Evolutionary conservation across 2,797 vertebrate genomes (phyloP), one percentile per base, ranked within the genome.

Genomic region (Sebastes reedi): DNA sequence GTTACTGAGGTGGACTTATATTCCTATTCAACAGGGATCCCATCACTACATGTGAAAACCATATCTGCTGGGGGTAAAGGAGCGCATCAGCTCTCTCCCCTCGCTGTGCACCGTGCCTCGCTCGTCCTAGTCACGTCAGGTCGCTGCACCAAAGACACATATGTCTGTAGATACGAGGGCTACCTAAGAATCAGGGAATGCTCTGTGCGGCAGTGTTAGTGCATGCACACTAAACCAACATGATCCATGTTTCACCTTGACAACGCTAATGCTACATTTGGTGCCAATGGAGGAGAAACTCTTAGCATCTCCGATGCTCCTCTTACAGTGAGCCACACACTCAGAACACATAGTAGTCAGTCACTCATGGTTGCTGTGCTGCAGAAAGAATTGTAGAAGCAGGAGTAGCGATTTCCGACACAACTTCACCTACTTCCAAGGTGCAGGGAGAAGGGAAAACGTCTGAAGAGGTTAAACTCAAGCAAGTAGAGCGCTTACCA

Each of bases 81-180:
- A 66, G 65, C 14, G 3, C 39, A 8, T 66, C 22, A 20, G 60
- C 46, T 67, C 56, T 61, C 42, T 75, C 54, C 46, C 22, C 46
- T 55, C 13, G 1, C 55, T 62, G 25, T 61, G 32, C 7, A 1
- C 55, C 59, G 29, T 8, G n/a, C 39, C 64, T 82, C 64, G 36
- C 80, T 76, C 58, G 27, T 59, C 29, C 12, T 62, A 10, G 18
- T 55, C 3, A 4, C 14, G 2, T 59, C 68, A 34, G 67, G 72
- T 72, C 72, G 62, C 24, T 29, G 42, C 64, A 60, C n/a, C 68
- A 79, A 82, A 64, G 80, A 75, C 27, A 25, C 34, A 52, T 52
- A 52, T 8, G 52, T 30, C 18, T 24, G 5, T 11, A 6, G 27
- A 27, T 61, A n/a, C 2, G 34, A 62, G 55, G 8, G 14, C 50